These are phyloP conservation scores for Prorops nasuta DNA, from an alignment of 1,140 invertebrate species.

Conservation along the genomic window DNA sequence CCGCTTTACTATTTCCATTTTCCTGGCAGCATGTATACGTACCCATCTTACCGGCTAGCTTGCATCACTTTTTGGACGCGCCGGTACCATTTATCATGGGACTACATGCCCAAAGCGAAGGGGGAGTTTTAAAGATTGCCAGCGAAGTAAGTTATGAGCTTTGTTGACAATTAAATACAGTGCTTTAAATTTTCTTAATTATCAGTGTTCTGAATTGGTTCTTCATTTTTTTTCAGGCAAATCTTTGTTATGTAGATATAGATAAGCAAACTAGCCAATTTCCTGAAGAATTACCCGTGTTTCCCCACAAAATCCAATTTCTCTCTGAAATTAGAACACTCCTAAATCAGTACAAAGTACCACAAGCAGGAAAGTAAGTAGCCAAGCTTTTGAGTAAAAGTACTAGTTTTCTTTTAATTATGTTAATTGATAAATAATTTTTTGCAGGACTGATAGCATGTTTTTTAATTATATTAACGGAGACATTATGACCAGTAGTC, in stretches of 20 bases:
- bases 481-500: conserved; percentile 60
- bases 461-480: conserved; percentile 53
- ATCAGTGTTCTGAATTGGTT: neutral
- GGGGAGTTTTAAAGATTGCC: conserved; percentile 61
- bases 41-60: conserved; percentile 92
- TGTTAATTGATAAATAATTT: conserved; percentile 5
- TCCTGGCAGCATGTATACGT: conserved; percentile 99
- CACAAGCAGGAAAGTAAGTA: conserved; percentile 50
- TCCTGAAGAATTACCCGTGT: conserved; percentile 92
- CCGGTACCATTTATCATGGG: conserved; percentile 99
- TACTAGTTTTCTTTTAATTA: conserved; percentile 6
- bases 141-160: conserved; percentile 60
- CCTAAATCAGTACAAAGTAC: conserved; percentile 72
- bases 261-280: conserved; percentile 88
- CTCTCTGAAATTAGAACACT: conserved; percentile 80
- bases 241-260: conserved; percentile 94
- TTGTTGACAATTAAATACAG: neutral
- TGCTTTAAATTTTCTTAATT: conserved; percentile 1
- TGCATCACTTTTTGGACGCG: conserved; percentile 97
- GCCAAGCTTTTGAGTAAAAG: neutral
- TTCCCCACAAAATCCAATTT: conserved; percentile 87
- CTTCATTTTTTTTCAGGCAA: conserved; percentile 61
- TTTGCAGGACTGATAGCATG: conserved; percentile 59
- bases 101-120: conserved; percentile 60
- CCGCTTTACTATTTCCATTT: conserved; percentile 89